Evolutionary conservation across 2,888 invertebrate species (phyloP).

Genomic region (Pyrgus malvae): DNA sequence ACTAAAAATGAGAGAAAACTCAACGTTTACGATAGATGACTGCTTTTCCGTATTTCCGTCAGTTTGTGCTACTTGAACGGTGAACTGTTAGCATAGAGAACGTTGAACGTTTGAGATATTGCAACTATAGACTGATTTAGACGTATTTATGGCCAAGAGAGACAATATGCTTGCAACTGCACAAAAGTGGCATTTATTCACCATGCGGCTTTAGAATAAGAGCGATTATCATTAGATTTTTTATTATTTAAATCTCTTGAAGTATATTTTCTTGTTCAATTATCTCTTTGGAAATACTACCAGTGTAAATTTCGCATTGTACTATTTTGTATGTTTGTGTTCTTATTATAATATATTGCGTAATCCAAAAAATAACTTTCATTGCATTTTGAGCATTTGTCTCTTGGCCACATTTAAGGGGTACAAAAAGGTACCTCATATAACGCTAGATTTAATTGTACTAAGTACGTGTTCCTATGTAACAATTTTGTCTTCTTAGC

Average conservation of each 20-base stretch:
- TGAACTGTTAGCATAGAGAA: neutral
- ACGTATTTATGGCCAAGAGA: neutral
- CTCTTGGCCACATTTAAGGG: neutral
- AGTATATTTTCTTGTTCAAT: too few relatives aligned
- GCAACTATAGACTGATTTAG: neutral
- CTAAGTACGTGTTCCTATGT: constrained; percentile 14
- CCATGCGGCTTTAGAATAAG: too few relatives aligned
- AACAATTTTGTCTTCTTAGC: constrained; percentile 1
- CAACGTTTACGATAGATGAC: too few relatives aligned
- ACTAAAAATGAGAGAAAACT: too few relatives aligned
- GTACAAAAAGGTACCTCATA: neutral
- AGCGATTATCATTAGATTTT: too few relatives aligned
- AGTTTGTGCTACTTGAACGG: neutral
- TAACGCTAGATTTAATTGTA: constrained; percentile 21
- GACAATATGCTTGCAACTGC: neutral
- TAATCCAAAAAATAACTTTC: too few relatives aligned
- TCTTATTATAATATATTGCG: too few relatives aligned
- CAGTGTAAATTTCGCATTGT: too few relatives aligned
- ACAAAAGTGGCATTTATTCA: neutral
- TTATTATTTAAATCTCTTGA: too few relatives aligned
- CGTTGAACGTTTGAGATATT: neutral
- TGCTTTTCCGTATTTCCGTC: too few relatives aligned
- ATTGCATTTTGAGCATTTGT: neutral
- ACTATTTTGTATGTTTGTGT: too few relatives aligned
- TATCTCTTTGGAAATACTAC: too few relatives aligned